These are phyloP conservation scores for Delphinus delphis DNA, from an alignment of 2,113 vertebrate genomes.

Conservation along the genomic window DNA sequence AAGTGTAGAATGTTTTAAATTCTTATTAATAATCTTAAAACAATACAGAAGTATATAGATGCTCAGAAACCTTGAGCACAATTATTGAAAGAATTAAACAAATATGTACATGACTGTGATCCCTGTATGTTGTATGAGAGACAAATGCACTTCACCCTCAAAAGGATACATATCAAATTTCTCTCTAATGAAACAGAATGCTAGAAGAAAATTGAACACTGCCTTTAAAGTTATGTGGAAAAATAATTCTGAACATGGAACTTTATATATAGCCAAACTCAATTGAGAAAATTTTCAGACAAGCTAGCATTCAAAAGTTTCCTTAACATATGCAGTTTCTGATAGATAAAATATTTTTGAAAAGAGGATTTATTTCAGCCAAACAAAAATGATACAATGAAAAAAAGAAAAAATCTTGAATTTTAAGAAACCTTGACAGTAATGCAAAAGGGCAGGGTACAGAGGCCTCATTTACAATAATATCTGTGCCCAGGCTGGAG, in stretches of 20 bases:
- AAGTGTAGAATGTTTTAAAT: background rate
- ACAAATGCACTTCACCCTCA: background rate
- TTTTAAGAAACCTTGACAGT: background rate
- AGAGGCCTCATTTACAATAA: background rate
- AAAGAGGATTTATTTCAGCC: background rate
- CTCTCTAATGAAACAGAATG: background rate
- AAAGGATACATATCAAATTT: background rate
- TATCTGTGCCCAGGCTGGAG: background rate
- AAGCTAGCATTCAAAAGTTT: background rate
- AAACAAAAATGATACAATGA: background rate
- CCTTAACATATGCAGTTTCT: background rate
- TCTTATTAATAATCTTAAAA: background rate
- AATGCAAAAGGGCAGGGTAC: background rate
- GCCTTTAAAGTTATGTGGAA: background rate
- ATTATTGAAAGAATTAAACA: background rate
- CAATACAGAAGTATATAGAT: background rate
- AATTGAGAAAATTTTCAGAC: background rate
- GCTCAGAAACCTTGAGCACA: background rate
- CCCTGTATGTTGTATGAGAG: background rate
- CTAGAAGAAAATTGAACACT: background rate
- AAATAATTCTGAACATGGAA: background rate
- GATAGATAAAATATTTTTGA: background rate
- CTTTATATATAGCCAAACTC: background rate
- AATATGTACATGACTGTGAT: background rate
- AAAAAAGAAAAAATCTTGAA: background rate